These are phyloP conservation scores for Rhopalosiphum nymphaeae DNA, from an alignment of 2,888 invertebrate species.

Conservation along the genomic window DNA sequence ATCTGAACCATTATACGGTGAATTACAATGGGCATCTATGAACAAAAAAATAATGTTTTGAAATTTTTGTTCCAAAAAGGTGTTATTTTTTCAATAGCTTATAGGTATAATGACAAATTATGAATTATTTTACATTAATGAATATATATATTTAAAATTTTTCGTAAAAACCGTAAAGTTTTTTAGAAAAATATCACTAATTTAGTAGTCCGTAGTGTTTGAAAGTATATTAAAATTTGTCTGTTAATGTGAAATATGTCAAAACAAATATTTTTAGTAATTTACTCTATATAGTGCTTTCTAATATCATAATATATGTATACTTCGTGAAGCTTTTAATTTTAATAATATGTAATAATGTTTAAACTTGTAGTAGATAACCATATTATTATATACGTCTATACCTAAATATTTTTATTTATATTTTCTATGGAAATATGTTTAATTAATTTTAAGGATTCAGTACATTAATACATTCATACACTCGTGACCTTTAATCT, in stretches of 20 bases:
- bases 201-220: neutral
- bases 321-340: neutral
- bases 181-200: neutral
- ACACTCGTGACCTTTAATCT: neutral
- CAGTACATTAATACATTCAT: neutral
- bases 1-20: neutral
- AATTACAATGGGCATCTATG: neutral
- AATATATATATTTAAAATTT: neutral
- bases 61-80: neutral
- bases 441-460: neutral
- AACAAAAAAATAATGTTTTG: neutral
- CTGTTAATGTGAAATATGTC: neutral
- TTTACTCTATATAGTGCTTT: neutral
- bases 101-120: neutral
- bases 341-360: neutral
- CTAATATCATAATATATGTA: neutral
- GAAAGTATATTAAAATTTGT: neutral
- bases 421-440: neutral
- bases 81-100: neutral
- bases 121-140: neutral
- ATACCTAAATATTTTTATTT: neutral
- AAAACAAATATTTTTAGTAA: neutral
- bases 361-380: neutral
- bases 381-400: neutral
- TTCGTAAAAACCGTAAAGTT: neutral